These are phyloP conservation scores for Phyto melanocephala DNA, from an alignment of 2,888 invertebrate species.

Conservation along the genomic window DNA sequence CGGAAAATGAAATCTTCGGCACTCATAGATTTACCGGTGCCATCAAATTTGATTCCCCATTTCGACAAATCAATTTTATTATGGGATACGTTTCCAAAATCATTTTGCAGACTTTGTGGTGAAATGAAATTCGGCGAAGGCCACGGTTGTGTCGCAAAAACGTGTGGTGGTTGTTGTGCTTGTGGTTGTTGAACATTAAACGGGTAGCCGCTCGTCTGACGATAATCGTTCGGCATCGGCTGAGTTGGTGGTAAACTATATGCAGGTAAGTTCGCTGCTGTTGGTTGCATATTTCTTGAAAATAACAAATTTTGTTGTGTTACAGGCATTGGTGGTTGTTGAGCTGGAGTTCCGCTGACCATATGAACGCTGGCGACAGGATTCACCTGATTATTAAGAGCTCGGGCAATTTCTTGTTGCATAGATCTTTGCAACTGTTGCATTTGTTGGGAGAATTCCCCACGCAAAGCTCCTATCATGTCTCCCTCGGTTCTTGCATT, in stretches of 20 bases:
- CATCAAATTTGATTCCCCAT: slow-evolving; percentile 10
- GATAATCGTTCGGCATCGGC: not conserved
- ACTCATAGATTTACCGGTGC: not conserved
- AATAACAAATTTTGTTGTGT: not conserved
- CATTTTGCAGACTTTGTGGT: not conserved
- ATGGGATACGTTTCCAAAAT: not conserved
- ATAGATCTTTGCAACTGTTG: not conserved
- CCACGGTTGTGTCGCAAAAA: not conserved
- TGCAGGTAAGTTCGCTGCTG: not conserved
- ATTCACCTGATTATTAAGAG: not conserved
- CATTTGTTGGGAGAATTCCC: not conserved
- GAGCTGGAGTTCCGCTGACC: not conserved
- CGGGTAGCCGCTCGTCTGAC: not conserved
- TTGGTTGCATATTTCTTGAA: too few species aligned
- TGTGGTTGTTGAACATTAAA: not conserved
- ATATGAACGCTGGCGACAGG: not conserved
- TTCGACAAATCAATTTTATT: not conserved
- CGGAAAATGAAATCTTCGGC: not conserved
- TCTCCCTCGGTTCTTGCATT: not conserved
- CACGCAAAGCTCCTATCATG: not conserved
- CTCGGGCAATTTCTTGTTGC: not conserved
- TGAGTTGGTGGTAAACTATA: too few species aligned
- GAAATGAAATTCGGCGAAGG: too few species aligned
- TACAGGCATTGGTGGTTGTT: not conserved
- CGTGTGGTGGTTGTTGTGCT: not conserved